These are phyloP conservation scores for Cotesia glomerata DNA, from an alignment of 1,140 invertebrate species.

Conservation along the genomic window DNA sequence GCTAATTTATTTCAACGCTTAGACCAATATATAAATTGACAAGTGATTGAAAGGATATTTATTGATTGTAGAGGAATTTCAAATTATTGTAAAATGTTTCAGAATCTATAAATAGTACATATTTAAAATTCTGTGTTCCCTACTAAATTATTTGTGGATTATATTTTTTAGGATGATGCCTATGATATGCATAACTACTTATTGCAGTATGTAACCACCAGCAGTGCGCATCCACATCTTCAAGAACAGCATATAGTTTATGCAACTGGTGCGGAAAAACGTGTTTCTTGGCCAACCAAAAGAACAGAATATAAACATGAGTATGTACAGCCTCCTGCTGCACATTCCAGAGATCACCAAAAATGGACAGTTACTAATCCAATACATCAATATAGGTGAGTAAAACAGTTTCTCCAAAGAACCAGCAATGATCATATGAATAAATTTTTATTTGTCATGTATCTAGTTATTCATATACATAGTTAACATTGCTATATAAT, in stretches of 20 bases:
- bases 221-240: constrained; percentile 57
- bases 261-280: constrained; percentile 65
- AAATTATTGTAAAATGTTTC: not conserved
- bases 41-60: too few relatives aligned
- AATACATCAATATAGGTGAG: constrained; percentile 68
- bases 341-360: constrained; percentile 66
- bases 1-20: too few relatives aligned
- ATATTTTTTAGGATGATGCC: constrained; percentile 58
- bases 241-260: constrained; percentile 68
- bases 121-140: not conserved
- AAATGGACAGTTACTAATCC: constrained; percentile 67
- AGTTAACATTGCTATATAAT: too few relatives aligned
- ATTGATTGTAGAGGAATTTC: too few relatives aligned
- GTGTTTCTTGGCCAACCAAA: constrained; percentile 67
- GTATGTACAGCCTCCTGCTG: constrained; percentile 70
- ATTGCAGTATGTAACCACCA: constrained; percentile 65
- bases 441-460: too few relatives aligned
- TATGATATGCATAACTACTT: constrained; percentile 63
- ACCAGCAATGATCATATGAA: too few relatives aligned
- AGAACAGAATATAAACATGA: constrained; percentile 65
- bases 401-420: constrained; percentile 2
- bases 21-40: too few relatives aligned
- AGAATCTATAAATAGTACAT: not conserved
- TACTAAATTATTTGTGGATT: constrained; percentile 29
- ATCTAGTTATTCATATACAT: too few relatives aligned